phyloP scores from a whole-genome alignment of 2,888 invertebrate species.

The Andrena minutula region DNA sequence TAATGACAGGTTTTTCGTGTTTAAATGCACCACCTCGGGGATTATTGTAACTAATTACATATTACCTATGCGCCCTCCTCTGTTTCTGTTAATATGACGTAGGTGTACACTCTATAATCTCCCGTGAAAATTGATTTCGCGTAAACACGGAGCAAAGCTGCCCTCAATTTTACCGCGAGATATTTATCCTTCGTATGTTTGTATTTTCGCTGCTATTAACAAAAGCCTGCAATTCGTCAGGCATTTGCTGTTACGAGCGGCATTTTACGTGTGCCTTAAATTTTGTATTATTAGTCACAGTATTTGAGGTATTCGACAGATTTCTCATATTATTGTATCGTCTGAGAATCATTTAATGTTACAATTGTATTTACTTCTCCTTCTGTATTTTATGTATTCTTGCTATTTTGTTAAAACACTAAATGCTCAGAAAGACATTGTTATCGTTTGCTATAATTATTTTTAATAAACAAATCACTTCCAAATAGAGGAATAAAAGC shows the following conservation, averaged over 20 bases:
- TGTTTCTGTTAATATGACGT: slow-evolving; percentile 14
- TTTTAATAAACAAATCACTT: too few species aligned
- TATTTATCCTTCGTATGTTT: neutral
- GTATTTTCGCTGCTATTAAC: neutral
- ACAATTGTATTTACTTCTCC: too few species aligned
- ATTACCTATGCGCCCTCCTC: neutral
- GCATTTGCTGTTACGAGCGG: too few species aligned
- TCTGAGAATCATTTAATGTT: too few species aligned
- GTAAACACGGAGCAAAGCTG: neutral
- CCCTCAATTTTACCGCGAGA: neutral
- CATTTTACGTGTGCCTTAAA: neutral
- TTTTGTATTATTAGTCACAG: neutral
- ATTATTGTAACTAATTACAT: slow-evolving; percentile 18
- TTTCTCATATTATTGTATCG: too few species aligned
- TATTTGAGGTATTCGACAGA: too few species aligned
- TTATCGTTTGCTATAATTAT: too few species aligned
- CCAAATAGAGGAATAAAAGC: too few species aligned
- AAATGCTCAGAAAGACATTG: too few species aligned
- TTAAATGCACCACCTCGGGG: neutral
- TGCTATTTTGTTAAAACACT: too few species aligned
- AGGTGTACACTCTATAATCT: slow-evolving; percentile 7
- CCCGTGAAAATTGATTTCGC: slow-evolving; percentile 5
- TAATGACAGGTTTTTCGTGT: slow-evolving; percentile 2
- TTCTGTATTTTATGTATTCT: too few species aligned
- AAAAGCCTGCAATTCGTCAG: neutral